Percentiles rank a stretch among this genome's conserved stretches.
phyloP scores from a whole-genome alignment of 2,797 vertebrate genomes.

The Typhlichthys subterraneus region DNA sequence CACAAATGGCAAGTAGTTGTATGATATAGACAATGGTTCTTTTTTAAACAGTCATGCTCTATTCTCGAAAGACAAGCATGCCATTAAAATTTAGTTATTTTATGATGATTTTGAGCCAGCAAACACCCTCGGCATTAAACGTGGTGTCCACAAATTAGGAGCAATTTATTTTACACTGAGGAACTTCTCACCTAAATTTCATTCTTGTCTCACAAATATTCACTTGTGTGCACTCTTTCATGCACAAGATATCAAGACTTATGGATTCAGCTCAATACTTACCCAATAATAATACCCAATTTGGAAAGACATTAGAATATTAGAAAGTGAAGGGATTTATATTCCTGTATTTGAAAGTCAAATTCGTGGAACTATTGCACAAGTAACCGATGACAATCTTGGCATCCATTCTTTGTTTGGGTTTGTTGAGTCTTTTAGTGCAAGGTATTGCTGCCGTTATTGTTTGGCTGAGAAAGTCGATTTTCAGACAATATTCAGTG shows the following conservation, averaged over 20 bases:
- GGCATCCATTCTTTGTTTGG: neutral
- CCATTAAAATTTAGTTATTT: slow-evolving; percentile 19
- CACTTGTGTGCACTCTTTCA: slow-evolving; percentile 16
- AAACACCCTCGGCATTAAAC: slow-evolving; percentile 14
- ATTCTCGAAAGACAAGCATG: slow-evolving; percentile 19
- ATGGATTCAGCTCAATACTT: slow-evolving; percentile 12
- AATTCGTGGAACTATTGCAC: neutral
- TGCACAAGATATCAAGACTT: slow-evolving; percentile 24
- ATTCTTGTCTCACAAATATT: slow-evolving; percentile 2
- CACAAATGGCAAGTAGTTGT: slow-evolving; percentile 24
- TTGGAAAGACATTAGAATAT: slow-evolving; percentile 14
- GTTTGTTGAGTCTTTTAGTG: neutral
- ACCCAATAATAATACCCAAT: too few species aligned
- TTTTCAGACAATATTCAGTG: neutral
- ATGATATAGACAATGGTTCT: slow-evolving; percentile 29
- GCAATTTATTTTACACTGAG: slow-evolving; percentile 20
- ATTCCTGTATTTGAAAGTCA: slow-evolving; percentile 2
- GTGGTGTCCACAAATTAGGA: slow-evolving; percentile 10
- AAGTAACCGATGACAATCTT: neutral
- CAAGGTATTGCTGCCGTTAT: slow-evolving; percentile 1
- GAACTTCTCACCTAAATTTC: slow-evolving; percentile 15
- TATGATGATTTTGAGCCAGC: slow-evolving; percentile 3
- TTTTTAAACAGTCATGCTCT: too few species aligned
- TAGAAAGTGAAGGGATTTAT: slow-evolving; percentile 17
- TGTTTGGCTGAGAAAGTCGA: neutral